Percentiles rank a stretch among this genome's conserved stretches.
These are phyloP conservation scores for Acanthosepion lycidas DNA, from an alignment of 2,888 invertebrate species.

Conservation along the genomic window DNA sequence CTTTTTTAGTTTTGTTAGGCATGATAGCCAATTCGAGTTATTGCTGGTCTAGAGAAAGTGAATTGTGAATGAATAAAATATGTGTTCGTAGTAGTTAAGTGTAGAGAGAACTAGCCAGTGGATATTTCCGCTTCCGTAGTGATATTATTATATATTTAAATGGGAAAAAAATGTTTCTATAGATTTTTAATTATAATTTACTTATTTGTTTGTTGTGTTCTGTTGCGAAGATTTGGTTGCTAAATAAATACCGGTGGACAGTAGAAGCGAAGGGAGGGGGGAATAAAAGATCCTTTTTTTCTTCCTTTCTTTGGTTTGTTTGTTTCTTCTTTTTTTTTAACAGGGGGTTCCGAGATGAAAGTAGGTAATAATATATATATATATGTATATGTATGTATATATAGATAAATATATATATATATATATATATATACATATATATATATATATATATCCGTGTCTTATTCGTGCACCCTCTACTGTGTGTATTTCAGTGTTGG, in stretches of 20 bases:
- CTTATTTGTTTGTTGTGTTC: neutral
- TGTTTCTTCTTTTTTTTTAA: neutral
- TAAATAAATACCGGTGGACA: neutral
- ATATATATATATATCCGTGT: neutral
- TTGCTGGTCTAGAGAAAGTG: conserved; percentile 50
- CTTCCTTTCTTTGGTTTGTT: neutral
- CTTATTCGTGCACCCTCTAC: neutral
- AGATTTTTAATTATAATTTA: neutral
- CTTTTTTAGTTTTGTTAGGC: conserved; percentile 72
- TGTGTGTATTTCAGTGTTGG: neutral
- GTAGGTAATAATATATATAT: conserved; percentile 35
- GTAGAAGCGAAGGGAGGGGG: neutral
- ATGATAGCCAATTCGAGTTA: conserved; percentile 58
- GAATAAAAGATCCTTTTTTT: neutral
- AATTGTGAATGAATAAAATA: conserved; percentile 49
- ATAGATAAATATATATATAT: conserved; percentile 8
- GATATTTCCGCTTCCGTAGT: neutral
- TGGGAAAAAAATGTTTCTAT: neutral
- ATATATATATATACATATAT: neutral
- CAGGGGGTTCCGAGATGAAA: neutral
- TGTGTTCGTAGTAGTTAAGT: conserved; percentile 51
- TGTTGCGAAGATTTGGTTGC: neutral
- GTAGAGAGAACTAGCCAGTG: conserved; percentile 45
- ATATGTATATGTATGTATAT: neutral
- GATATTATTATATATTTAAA: too few species aligned